These are phyloP conservation scores for Hetaerina americana DNA, from an alignment of 1,140 invertebrate genomes.

Conservation along the genomic window DNA sequence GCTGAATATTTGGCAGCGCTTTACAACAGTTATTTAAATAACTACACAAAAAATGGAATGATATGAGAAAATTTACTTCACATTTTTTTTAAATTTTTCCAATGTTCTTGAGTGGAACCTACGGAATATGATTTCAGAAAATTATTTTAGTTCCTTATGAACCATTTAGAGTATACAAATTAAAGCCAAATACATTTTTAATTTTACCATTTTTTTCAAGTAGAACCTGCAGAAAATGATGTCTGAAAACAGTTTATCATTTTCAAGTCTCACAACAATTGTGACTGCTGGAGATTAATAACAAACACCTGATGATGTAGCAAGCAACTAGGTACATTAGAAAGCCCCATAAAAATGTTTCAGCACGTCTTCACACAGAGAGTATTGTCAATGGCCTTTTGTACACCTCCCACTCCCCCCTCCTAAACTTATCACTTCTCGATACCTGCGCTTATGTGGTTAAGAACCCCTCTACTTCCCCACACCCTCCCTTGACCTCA, in stretches of 20 bases:
- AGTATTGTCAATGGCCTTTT: too few species aligned
- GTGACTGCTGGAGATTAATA: too few species aligned
- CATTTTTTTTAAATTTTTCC: too few species aligned
- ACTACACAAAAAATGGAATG: too few species aligned
- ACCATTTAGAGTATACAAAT: neutral
- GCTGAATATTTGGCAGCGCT: too few species aligned
- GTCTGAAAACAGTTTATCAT: neutral
- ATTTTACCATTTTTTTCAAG: neutral
- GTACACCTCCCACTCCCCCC: too few species aligned
- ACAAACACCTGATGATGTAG: neutral
- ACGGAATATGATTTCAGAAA: neutral
- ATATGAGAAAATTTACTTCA: too few species aligned
- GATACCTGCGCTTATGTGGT: too few species aligned
- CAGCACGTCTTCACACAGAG: neutral
- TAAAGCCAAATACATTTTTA: neutral
- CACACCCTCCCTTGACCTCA: too few species aligned
- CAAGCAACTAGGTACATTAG: neutral
- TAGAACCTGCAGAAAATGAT: neutral
- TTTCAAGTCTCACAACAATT: neutral
- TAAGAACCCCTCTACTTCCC: too few species aligned
- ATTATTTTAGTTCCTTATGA: neutral
- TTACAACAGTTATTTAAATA: too few species aligned
- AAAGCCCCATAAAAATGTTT: neutral
- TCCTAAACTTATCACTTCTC: too few species aligned
- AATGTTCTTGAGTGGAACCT: neutral